Base-by-base conservation (phyloP, 1,140 invertebrate species). In the Drosophila parvula region DNA sequence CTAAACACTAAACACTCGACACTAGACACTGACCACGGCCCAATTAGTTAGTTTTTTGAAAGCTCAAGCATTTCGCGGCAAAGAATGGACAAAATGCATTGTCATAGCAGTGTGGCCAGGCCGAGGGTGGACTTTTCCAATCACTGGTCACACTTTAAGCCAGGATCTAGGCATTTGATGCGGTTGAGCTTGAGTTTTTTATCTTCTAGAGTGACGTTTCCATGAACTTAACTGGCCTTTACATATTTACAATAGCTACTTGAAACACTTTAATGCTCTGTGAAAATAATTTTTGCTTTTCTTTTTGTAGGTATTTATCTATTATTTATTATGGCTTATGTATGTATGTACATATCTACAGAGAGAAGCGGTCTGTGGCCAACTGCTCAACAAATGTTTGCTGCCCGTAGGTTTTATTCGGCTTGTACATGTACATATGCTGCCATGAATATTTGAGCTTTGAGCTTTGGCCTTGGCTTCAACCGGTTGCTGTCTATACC, bases 391-490 rank as follows among this genome's bases (percentile, higher is more conserved):
- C 56, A 61, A 61, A 56, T 56, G 38, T 64, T 61, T 43, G 55
- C 61, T 60, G 36, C 36, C 56, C 18, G 61, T 65, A 41, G 45
- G 50, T 67, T 69, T 53, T 34, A 43, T 65, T 65, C 27, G 51
- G 51, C 62, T 30, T 41, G 65, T 65, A 40, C 65, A 65, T 65
- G 48, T 65, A 27, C 34, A 55, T 55, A 32, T 53, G 62, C 40
- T 44, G 38, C 62, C 62, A 62, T 65, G 57, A 60, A 65, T 65
- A 65, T 53, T 64, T 53, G 65, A 69, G 65, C 65, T 69, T 69
- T 69, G 65, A 69, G 65, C 65, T 69, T 69, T 69, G 65, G 32
- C 65, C 65, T 69, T 69, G 65, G 62, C 65, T 69, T 67, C 62
- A 67, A 53, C 58, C 60, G 60, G 63, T 65, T 65, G 53, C 47